These are phyloP conservation scores for Sebastiscus tertius DNA, from an alignment of 2,797 vertebrate genomes.

Conservation along the genomic window DNA sequence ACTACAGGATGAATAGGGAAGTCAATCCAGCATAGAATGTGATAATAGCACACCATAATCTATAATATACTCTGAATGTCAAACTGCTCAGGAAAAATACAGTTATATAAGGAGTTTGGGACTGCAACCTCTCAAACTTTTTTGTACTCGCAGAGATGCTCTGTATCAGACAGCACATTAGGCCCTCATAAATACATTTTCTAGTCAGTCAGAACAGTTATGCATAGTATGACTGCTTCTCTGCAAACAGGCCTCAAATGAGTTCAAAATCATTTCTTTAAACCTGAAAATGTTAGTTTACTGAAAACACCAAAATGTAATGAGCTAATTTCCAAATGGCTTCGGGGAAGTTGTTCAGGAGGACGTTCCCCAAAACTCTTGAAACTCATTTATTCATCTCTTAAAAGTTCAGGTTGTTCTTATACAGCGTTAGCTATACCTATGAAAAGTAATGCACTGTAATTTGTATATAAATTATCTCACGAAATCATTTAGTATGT, in stretches of 20 bases:
- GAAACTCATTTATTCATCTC: background rate
- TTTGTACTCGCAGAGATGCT: background rate
- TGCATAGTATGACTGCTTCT: background rate
- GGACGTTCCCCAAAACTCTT: background rate
- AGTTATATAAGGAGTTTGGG: background rate
- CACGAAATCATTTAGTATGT: no score
- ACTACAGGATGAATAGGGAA: constrained; percentile 37
- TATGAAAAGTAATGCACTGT: no score
- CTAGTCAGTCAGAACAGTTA: background rate
- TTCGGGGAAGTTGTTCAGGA: background rate
- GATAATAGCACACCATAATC: constrained; percentile 8
- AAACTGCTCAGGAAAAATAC: background rate
- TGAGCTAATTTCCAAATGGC: background rate
- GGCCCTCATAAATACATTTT: background rate
- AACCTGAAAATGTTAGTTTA: background rate
- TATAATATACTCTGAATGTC: background rate
- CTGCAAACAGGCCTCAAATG: background rate
- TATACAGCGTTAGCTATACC: no score
- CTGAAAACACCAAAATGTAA: background rate
- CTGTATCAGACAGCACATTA: background rate
- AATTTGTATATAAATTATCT: fast-evolving
- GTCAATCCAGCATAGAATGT: constrained; percentile 33
- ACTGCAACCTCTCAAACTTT: background rate
- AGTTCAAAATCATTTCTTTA: background rate
- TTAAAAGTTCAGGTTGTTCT: no score